phyloP scores from a whole-genome alignment of 1,140 invertebrate species.

The Matsumurasca onukii region DNA sequence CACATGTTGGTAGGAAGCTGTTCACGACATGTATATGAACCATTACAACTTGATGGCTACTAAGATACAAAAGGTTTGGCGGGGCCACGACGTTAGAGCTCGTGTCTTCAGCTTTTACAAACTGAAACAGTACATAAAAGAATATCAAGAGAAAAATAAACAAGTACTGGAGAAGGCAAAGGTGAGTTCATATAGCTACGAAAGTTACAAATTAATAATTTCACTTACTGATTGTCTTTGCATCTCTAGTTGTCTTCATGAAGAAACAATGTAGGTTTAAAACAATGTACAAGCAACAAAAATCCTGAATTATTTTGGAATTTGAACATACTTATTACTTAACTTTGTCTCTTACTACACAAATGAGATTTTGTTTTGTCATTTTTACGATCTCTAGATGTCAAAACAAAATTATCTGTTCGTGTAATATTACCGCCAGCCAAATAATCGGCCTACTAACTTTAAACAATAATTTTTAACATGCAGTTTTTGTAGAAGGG shows the following conservation, averaged over 20 bases:
- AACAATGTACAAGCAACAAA: too few species aligned
- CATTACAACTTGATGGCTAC: slow-evolving; percentile 14
- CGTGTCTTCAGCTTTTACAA: slow-evolving; percentile 4
- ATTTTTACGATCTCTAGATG: too few species aligned
- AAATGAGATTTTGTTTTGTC: too few species aligned
- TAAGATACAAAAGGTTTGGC: slow-evolving; percentile 15
- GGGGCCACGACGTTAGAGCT: not conserved
- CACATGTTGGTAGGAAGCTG: not conserved
- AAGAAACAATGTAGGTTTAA: too few species aligned
- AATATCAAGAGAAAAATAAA: not conserved
- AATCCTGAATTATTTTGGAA: not conserved
- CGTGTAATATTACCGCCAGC: too few species aligned
- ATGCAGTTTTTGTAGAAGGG: too few species aligned
- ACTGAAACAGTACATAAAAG: slow-evolving; percentile 13
- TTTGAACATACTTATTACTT: not conserved
- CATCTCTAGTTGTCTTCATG: too few species aligned
- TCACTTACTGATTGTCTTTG: too few species aligned
- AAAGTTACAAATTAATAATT: not conserved
- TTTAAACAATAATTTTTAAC: too few species aligned
- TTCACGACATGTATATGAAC: slow-evolving; percentile 3
- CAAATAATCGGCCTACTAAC: too few species aligned
- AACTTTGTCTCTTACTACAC: not conserved
- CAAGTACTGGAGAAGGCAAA: slow-evolving; percentile 8
- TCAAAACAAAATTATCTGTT: too few species aligned
- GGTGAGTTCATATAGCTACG: slow-evolving; percentile 1